Base-by-base conservation (phyloP, 2,797 vertebrate genomes). In the Lemur catta region DNA sequence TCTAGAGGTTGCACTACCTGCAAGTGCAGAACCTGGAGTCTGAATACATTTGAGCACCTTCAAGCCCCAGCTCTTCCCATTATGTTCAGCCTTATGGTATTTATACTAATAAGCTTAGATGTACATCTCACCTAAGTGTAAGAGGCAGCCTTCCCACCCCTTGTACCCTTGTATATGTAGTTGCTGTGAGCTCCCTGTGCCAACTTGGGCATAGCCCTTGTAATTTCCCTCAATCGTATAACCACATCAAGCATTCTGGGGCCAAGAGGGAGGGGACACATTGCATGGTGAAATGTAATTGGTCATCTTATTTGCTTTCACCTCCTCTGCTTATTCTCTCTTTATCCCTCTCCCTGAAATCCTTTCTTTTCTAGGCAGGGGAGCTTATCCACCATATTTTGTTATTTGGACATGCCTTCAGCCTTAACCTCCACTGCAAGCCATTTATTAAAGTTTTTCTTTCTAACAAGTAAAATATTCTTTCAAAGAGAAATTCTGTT, bases 401-500 rank as follows among this genome's bases (percentile, higher is more conserved):
- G 1, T 52, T 76, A 52, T 52, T 55, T 69, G 79, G 84, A 52
- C 4, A 33, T 46, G 38, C 50, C 22, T 80, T 80, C 7, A 71
- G 10, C 33, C 55, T 61, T 93, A 14, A 67, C 7, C 48, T 91
- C 85, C 4, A 17, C 9, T 12, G 10, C 12, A 57, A 91, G 38
- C 13, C 46, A 55, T 75, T 69, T 74, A 33, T 35, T 72, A 63
- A 69, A 67, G 4, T 14, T n/a, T 93, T 85, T 63, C 67, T 76
- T 81, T 33, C 35, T 81, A 55, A 88, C 0, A 86, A 87, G 88
- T 52, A 20, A 11, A 67, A 10, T 75, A 33, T 57, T 57, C 43
- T 90, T 79, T 78, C 71, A 63, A 84, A 88, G 46, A 80, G 41
- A 35, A 93, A n/a, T 84, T 93, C 28, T 48, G 38, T 50, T 57